These are phyloP conservation scores for Platalea minor DNA, from an alignment of 2,797 vertebrate genomes.

Conservation along the genomic window DNA sequence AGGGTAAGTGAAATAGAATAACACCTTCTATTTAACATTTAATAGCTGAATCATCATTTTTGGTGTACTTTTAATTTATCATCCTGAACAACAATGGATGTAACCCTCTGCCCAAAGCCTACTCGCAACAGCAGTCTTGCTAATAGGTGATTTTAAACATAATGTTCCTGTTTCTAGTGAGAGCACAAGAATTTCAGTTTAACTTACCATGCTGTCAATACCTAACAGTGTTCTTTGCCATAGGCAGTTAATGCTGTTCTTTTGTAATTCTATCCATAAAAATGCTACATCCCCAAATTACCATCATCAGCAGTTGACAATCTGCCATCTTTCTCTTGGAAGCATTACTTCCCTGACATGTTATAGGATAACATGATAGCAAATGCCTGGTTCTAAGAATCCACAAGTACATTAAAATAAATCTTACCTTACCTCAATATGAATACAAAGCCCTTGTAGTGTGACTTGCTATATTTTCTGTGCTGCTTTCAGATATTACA, in stretches of 20 bases:
- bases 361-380: not conserved
- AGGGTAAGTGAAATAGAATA: not conserved
- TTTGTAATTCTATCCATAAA: constrained; percentile 14
- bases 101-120: not conserved
- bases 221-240: not conserved
- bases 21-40: not conserved
- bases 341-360: not conserved
- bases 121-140: not conserved
- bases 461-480: not conserved
- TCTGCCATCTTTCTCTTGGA: not conserved
- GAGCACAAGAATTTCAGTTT: not conserved
- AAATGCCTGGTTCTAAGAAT: not conserved
- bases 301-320: not conserved
- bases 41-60: not conserved
- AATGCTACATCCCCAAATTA: not conserved
- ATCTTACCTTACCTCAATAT: not conserved
- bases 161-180: not conserved
- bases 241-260: not conserved
- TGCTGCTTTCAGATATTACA: not conserved
- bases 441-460: constrained; percentile 1
- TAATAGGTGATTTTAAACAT: not conserved
- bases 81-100: not conserved
- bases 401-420: not conserved
- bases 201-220: not conserved
- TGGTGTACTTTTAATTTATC: not conserved